phyloP scores from a whole-genome alignment of 1,140 invertebrate species.

The Mylabris phalerata region DNA sequence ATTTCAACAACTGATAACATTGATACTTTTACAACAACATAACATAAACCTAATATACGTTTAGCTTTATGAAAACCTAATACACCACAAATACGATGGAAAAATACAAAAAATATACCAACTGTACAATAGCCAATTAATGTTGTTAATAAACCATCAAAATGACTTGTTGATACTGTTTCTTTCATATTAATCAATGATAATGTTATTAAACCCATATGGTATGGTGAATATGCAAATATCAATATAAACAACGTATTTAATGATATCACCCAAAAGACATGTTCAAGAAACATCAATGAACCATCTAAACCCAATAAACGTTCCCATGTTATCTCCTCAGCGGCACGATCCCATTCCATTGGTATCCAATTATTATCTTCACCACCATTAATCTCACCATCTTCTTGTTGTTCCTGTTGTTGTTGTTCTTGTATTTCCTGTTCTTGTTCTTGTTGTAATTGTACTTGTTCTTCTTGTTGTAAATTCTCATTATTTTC shows the following conservation, averaged over 20 bases:
- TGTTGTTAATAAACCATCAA: slow-evolving; percentile 89
- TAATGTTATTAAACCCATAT: slow-evolving; percentile 78
- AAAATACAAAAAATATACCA: slow-evolving; percentile 71
- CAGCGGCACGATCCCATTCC: slow-evolving; percentile 95
- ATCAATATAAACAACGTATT: slow-evolving; percentile 95
- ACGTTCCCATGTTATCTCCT: slow-evolving; percentile 97
- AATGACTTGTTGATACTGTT: slow-evolving; percentile 69
- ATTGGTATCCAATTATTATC: slow-evolving; percentile 97
- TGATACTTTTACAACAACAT: slow-evolving; percentile 96
- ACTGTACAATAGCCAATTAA: slow-evolving; percentile 90
- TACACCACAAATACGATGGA: slow-evolving; percentile 72
- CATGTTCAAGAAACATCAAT: slow-evolving; percentile 94
- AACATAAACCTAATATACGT: slow-evolving; percentile 85
- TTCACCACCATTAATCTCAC: slow-evolving; percentile 55
- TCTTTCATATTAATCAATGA: slow-evolving; percentile 66
- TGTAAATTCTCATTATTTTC: no score
- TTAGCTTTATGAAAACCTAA: slow-evolving; percentile 74
- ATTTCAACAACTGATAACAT: slow-evolving; percentile 91
- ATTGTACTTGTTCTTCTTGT: slow-evolving; percentile 10
- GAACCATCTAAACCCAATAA: slow-evolving; percentile 94
- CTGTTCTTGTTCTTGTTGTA: slow-evolving; percentile 21
- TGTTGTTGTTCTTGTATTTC: slow-evolving; percentile 18
- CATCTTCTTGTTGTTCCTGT: slow-evolving; percentile 24
- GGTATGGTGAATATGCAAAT: slow-evolving; percentile 93
- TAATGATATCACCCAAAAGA: slow-evolving; percentile 97